Evolutionary conservation across 2,113 vertebrate genomes (phyloP).

Genomic region (Aegithalos caudatus): DNA sequence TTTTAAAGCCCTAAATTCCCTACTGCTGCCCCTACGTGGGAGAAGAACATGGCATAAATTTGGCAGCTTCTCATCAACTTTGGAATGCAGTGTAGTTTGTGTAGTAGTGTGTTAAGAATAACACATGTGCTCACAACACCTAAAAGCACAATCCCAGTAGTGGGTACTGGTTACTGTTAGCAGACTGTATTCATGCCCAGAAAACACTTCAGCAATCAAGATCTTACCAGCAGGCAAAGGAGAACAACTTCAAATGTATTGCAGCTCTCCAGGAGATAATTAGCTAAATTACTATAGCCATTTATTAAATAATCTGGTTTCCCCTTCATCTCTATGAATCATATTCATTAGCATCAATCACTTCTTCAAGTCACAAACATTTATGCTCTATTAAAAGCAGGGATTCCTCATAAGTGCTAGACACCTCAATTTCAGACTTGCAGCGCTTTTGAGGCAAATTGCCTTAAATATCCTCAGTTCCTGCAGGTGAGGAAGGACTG

Average conservation of each 20-base stretch:
- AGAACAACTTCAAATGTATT: constrained; percentile 60
- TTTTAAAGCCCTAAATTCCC: neutral
- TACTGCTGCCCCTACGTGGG: neutral
- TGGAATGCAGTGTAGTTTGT: neutral
- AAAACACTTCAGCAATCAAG: neutral
- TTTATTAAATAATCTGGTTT: constrained; percentile 69
- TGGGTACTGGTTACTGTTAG: neutral
- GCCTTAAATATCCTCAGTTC: neutral
- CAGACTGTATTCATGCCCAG: neutral
- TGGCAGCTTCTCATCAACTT: neutral
- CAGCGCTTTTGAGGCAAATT: neutral
- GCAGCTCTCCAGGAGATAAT: constrained; percentile 67
- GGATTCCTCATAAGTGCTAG: constrained; percentile 30
- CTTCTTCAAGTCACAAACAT: constrained; percentile 60
- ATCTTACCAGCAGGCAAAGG: constrained; percentile 13
- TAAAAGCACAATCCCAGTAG: neutral
- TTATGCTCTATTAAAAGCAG: constrained; percentile 33
- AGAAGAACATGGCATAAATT: neutral
- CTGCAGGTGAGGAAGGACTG: neutral
- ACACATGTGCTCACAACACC: neutral
- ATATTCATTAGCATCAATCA: constrained; percentile 64
- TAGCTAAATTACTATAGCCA: constrained; percentile 71
- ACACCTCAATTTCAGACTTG: constrained; percentile 45
- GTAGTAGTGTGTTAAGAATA: neutral
- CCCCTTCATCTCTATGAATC: constrained; percentile 56